Base-by-base conservation (phyloP, 2,888 invertebrate genomes). In the Heliconius ismenius region DNA sequence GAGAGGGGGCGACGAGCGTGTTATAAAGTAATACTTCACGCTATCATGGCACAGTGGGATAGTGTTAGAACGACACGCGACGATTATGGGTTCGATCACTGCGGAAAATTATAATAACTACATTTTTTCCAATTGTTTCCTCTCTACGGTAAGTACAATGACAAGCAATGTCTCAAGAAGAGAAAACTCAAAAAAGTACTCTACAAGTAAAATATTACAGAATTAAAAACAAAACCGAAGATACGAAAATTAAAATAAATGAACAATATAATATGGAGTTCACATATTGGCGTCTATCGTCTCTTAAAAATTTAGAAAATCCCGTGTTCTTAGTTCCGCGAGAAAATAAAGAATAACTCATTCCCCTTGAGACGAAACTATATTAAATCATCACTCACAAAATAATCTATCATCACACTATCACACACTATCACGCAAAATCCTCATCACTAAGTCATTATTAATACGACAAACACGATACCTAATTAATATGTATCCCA, bases 1-100 rank as follows among this genome's bases (percentile, higher is more conserved):
- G 65, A 76, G 79, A 79, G 76, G 70, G 39, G 74, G 78, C 73
- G 78, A 75, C 70, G 26, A 28, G 68, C 32, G 36, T 49, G 11
- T 21, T 36, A 28, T 63, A 7, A 63, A 13, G 15, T 26, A 18
- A 63, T 26, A 28, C 26, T 26, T 63, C 6, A 28, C 18, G 15
- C 18, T 49, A 24, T 62, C 18, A 9, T 63, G 21, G 63, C 28
- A 26, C 18, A 32, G 63, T 32, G 13, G 26, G 4, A 24, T 15
- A 26, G 15, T 15, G 0, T 32, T 13, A n/a, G 54, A 4, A 15
- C 4, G 32, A 32, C 11, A 13, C 24, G 13, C 28, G 32, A 72
- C 13, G 21, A 15, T 60, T 21, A 26, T 4, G 9, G 1, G 26
- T 18, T 36, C 26, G 4, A 18, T 69, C 49, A 15, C 6, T 69